Conservation (phyloP, 2,113 vertebrate genomes). For the Perccottus glenii region DNA sequence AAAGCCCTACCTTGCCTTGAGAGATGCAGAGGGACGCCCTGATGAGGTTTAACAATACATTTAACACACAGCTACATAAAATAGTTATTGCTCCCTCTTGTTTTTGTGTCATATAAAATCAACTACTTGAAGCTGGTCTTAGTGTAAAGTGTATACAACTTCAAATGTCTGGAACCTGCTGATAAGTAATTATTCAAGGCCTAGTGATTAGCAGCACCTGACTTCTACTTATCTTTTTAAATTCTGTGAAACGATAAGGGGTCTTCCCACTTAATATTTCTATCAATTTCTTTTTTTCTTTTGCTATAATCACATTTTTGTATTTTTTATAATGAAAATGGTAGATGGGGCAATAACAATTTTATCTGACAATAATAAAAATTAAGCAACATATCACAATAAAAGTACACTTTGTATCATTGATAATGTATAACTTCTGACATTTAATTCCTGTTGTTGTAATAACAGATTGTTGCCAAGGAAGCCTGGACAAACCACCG, state of each 20-base stretch:
- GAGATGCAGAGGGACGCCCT: constrained; percentile 91
- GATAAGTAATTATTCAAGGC: too few species aligned
- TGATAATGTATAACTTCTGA: not conserved
- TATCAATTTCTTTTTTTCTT: not conserved
- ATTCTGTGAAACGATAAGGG: too few species aligned
- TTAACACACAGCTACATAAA: not conserved
- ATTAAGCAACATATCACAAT: too few species aligned
- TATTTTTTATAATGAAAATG: too few species aligned
- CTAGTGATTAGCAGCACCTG: too few species aligned
- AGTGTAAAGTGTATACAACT: not conserved
- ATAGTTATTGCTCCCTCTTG: not conserved
- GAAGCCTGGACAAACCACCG: constrained; percentile 91
- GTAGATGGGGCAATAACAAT: too few species aligned
- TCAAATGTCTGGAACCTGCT: too few species aligned
- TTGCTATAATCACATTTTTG: not conserved
- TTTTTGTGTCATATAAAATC: not conserved
- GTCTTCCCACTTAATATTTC: too few species aligned
- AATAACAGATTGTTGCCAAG: constrained; percentile 86
- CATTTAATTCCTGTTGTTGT: not conserved
- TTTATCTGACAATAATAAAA: too few species aligned
- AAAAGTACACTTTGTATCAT: too few species aligned
- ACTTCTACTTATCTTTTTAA: too few species aligned
- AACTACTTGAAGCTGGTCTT: not conserved
- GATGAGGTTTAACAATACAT: constrained; percentile 81
- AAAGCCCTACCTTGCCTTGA: constrained; percentile 93